Evolutionary conservation across 1,140 invertebrate genomes (phyloP).

Genomic region (Scylla paramamosain): DNA sequence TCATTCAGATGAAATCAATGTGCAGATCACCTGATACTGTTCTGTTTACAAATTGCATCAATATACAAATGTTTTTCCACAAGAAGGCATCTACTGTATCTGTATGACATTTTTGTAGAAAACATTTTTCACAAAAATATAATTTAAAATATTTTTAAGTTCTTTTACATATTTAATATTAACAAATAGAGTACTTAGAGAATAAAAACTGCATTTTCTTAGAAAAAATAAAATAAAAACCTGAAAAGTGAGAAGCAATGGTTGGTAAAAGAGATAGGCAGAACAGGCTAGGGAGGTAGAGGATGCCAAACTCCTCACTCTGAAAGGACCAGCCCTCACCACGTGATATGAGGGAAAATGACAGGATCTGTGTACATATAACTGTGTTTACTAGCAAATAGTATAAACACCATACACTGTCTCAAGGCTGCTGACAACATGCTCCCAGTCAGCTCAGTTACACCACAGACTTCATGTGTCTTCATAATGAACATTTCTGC

Average conservation of each 20-base stretch:
- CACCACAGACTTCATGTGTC: not conserved
- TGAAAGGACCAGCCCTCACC: not conserved
- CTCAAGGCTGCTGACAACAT: constrained; percentile 20
- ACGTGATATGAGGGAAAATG: not conserved
- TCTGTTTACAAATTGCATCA: too few relatives aligned
- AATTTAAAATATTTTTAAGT: too few relatives aligned
- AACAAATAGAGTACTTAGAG: too few relatives aligned
- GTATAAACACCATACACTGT: constrained; percentile 18
- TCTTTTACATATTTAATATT: too few relatives aligned
- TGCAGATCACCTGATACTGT: too few relatives aligned
- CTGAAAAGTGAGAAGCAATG: not conserved
- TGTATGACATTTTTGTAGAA: too few relatives aligned
- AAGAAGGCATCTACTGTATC: too few relatives aligned
- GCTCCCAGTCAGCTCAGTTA: constrained; percentile 9
- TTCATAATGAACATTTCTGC: not conserved
- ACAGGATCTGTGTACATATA: not conserved
- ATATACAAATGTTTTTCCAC: too few relatives aligned
- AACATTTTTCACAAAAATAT: too few relatives aligned
- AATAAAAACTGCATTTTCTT: too few relatives aligned
- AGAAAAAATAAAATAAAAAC: too few relatives aligned
- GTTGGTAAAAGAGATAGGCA: not conserved
- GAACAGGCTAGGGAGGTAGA: not conserved
- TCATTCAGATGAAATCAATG: too few relatives aligned
- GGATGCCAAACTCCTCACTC: not conserved
- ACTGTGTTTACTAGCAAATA: constrained; percentile 13